A percentile compares a stretch with the other conserved stretches of the same genome.
Evolutionary conservation across 2,888 invertebrate genomes (phyloP).

Genomic region (Tetropium fuscum): DNA sequence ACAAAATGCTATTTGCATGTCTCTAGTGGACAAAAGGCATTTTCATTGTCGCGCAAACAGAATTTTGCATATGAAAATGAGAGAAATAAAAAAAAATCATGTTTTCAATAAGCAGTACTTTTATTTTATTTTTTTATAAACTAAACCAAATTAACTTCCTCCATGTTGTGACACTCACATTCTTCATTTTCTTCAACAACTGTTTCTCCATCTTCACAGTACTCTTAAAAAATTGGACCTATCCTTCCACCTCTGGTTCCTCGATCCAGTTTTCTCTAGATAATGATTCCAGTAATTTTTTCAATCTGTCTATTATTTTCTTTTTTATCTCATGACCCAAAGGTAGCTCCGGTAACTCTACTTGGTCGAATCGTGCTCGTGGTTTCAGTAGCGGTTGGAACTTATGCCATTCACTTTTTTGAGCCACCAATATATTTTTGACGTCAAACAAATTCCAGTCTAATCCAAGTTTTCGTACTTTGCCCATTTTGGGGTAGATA

Average conservation of each 20-base stretch:
- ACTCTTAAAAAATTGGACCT: constrained; percentile 16
- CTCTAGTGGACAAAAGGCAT: constrained; percentile 21
- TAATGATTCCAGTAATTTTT: too few relatives aligned
- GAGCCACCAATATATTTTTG: too few relatives aligned
- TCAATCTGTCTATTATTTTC: constrained; percentile 5
- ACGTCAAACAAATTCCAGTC: too few relatives aligned
- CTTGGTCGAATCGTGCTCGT: constrained; percentile 5
- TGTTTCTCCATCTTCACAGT: constrained; percentile 17
- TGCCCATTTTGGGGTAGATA: too few relatives aligned
- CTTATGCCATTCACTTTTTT: too few relatives aligned
- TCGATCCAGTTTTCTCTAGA: constrained; percentile 15
- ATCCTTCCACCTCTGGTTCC: constrained; percentile 21
- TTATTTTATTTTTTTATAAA: constrained; percentile 19
- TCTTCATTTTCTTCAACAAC: constrained; percentile 17
- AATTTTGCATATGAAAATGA: background rate
- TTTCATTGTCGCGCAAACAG: constrained; percentile 9
- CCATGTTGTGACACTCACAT: constrained; percentile 11
- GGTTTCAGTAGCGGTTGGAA: background rate
- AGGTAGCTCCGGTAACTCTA: constrained; percentile 10
- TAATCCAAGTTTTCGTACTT: too few relatives aligned
- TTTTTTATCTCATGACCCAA: constrained; percentile 17
- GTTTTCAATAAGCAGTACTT: constrained; percentile 17
- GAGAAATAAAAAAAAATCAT: constrained; percentile 4
- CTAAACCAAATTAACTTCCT: constrained; percentile 24
- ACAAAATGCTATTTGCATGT: constrained; percentile 28